These are phyloP conservation scores for Poeciliopsis presidionis DNA, from an alignment of 2,797 vertebrate genomes.

Conservation along the genomic window DNA sequence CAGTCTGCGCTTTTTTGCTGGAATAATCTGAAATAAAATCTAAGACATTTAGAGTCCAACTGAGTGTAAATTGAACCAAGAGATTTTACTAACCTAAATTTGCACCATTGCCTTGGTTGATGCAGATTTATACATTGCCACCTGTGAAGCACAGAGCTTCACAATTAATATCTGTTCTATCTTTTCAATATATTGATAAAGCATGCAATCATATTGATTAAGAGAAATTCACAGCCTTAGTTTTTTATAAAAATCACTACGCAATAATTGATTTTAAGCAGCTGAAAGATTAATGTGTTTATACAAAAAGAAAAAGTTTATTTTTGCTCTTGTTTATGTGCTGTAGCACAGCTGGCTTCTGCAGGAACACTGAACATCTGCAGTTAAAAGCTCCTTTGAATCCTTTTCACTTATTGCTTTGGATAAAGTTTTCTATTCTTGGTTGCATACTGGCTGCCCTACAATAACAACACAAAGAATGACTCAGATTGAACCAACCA, in stretches of 20 bases:
- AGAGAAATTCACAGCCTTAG: background rate
- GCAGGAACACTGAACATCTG: background rate
- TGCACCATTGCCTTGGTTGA: constrained; percentile 1
- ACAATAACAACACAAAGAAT: background rate
- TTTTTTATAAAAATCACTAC: background rate
- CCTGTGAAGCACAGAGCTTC: background rate
- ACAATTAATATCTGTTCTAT: no score
- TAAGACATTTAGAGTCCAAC: constrained; percentile 28
- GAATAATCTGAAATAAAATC: constrained; percentile 36
- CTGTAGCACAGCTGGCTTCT: background rate
- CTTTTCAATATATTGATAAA: background rate
- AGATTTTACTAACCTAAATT: background rate
- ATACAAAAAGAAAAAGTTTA: background rate
- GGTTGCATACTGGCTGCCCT: background rate
- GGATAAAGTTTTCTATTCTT: background rate
- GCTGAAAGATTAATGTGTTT: background rate
- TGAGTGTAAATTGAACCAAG: constrained; percentile 4
- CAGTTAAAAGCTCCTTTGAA: background rate
- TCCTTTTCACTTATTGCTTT: background rate
- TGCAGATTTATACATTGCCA: background rate
- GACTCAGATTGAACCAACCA: background rate
- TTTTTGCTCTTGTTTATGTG: background rate
- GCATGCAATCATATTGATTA: background rate
- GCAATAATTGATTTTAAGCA: background rate
- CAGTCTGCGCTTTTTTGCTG: constrained; percentile 41